phyloP scores from a whole-genome alignment of 2,113 vertebrate species.

The Embiotoca jacksoni region DNA sequence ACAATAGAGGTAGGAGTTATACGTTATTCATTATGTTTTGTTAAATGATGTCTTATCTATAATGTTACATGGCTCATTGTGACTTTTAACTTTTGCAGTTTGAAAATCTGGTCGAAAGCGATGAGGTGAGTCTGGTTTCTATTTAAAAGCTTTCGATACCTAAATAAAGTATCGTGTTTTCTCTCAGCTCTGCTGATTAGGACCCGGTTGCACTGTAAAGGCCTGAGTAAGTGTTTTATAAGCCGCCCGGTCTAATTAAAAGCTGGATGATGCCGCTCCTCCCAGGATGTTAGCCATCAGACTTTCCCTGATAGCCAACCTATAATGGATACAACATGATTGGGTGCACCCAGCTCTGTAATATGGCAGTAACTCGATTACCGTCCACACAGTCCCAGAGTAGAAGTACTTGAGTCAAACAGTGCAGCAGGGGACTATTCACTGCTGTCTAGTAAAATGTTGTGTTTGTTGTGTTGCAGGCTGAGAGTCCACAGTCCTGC shows the following conservation, averaged over 20 bases:
- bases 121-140: constrained; percentile 80
- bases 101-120: constrained; percentile 87
- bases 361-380: constrained; percentile 40
- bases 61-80: constrained; percentile 16
- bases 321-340: not conserved
- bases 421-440: not conserved
- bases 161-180: not conserved
- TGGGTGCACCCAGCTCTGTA: not conserved
- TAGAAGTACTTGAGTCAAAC: constrained; percentile 11
- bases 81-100: constrained; percentile 77
- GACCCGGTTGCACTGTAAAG: too few species aligned
- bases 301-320: not conserved
- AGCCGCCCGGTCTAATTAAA: constrained; percentile 35
- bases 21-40: not conserved
- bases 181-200: not conserved
- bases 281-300: constrained; percentile 25
- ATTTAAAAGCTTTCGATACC: not conserved
- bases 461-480: constrained; percentile 72
- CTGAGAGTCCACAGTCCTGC: constrained; percentile 81
- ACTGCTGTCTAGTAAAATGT: not conserved
- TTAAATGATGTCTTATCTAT: not conserved
- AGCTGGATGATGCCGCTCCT: not conserved
- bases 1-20: constrained; percentile 77
- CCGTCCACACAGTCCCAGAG: constrained; percentile 14
- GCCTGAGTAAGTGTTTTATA: not conserved